Conservation (phyloP, 2,113 vertebrate species). For the Pterophyllum scalare region DNA sequence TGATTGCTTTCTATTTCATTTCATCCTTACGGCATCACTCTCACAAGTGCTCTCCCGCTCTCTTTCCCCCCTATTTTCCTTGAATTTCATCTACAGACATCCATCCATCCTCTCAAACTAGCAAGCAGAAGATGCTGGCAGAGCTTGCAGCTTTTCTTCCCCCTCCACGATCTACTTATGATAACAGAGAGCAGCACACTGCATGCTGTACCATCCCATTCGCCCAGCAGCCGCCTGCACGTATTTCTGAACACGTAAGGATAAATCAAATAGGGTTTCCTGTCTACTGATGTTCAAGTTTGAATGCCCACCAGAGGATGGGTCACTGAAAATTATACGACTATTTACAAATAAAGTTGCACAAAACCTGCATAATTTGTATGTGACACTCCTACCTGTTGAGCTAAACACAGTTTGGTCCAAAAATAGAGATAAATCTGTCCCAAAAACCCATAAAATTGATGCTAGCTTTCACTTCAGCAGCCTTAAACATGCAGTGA, state of each 20-base stretch:
- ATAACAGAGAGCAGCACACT: conserved; percentile 27
- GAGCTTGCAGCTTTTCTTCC: background rate
- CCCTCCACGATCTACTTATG: conserved; percentile 14
- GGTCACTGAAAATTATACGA: background rate
- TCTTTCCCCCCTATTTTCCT: background rate
- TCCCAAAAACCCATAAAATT: background rate
- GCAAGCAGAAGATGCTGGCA: background rate
- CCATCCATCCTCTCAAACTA: conserved; percentile 23
- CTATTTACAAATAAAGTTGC: background rate
- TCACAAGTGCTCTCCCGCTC: conserved; percentile 20
- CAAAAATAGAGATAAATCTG: too few species aligned
- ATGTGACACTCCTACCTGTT: background rate
- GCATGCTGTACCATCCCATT: background rate
- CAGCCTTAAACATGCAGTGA: background rate
- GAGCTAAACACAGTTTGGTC: background rate
- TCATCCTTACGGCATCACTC: conserved; percentile 39
- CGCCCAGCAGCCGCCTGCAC: background rate
- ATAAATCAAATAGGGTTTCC: background rate
- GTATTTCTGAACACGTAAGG: background rate
- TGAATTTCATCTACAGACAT: conserved; percentile 22
- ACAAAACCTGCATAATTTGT: background rate
- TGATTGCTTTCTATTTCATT: conserved; percentile 65
- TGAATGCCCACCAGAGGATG: background rate
- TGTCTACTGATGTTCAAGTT: background rate
- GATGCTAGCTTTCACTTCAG: too few species aligned